Evolutionary conservation across 2,797 vertebrate genomes (phyloP).

Genomic region (Phataginus tricuspis): DNA sequence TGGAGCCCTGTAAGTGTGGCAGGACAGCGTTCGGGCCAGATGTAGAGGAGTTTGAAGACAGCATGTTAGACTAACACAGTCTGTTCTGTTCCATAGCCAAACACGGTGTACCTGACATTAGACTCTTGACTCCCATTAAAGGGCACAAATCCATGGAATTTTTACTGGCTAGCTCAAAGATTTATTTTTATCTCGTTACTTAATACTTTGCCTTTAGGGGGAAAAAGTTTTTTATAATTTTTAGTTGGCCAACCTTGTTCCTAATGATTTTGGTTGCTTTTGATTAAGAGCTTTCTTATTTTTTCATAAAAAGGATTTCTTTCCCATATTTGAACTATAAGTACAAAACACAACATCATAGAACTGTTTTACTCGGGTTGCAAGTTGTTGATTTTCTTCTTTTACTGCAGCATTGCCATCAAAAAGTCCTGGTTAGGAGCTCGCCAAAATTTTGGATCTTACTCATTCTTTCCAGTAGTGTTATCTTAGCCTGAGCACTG

Average conservation of each 20-base stretch:
- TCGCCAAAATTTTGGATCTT: slow-evolving; percentile 54
- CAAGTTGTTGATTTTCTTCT: slow-evolving; percentile 47
- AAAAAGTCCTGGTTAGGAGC: slow-evolving; percentile 37
- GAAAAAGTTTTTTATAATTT: neutral
- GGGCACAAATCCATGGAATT: slow-evolving; percentile 36
- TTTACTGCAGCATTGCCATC: neutral
- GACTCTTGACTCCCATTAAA: slow-evolving; percentile 38
- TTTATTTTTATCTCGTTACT: slow-evolving; percentile 70
- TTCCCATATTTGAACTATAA: slow-evolving; percentile 54
- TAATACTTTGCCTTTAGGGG: slow-evolving; percentile 54
- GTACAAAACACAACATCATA: slow-evolving; percentile 17
- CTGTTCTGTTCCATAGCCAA: neutral
- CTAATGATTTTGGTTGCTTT: slow-evolving; percentile 18
- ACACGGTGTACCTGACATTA: slow-evolving; percentile 46
- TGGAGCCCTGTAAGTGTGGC: neutral
- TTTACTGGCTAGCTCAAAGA: neutral
- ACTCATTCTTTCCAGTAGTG: slow-evolving; percentile 63
- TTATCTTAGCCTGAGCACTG: slow-evolving; percentile 61
- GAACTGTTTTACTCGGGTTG: slow-evolving; percentile 48
- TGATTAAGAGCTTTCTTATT: neutral
- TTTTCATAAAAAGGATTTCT: neutral
- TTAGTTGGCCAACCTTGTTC: neutral
- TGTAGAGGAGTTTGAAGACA: neutral
- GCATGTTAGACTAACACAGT: neutral
- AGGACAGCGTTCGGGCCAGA: neutral